These are phyloP conservation scores for Drosophila histrio DNA, from an alignment of 2,888 invertebrate species.

Conservation along the genomic window DNA sequence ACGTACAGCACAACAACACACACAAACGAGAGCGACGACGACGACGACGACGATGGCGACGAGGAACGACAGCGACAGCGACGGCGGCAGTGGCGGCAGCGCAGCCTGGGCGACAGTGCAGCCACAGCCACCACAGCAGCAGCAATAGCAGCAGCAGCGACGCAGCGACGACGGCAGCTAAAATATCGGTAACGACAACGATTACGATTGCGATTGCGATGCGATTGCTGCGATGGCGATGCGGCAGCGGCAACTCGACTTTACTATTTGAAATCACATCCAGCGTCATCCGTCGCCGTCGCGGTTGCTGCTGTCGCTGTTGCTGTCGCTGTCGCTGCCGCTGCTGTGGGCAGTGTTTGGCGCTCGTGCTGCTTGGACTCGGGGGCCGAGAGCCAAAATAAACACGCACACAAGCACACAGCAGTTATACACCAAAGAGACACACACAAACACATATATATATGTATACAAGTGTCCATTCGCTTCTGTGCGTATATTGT, in stretches of 20 bases:
- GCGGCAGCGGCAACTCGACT: conserved; percentile 77
- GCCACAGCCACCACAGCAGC: conserved; percentile 39
- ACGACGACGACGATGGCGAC: conserved; percentile 16
- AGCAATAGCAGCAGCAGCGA: conserved; percentile 20
- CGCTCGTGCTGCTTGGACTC: conserved; percentile 55
- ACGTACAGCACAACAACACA: conserved; percentile 26
- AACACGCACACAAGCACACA: conserved; percentile 39
- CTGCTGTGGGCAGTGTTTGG: conserved; percentile 50
- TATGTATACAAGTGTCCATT: conserved; percentile 61
- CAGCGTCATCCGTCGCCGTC: conserved; percentile 49
- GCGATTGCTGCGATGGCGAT: conserved; percentile 69
- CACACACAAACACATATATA: conserved; percentile 14
- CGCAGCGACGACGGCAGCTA: conserved; percentile 3
- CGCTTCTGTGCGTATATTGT: conserved; percentile 62
- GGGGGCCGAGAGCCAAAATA: conserved; percentile 49
- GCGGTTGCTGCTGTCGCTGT: conserved; percentile 40
- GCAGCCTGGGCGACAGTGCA: conserved; percentile 41
- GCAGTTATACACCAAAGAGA: too few relatives aligned
- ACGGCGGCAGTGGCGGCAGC: conserved; percentile 16
- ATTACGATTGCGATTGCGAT: conserved; percentile 60
- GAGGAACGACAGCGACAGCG: conserved; percentile 8
- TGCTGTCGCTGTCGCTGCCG: conserved; percentile 22
- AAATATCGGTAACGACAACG: conserved; percentile 43
- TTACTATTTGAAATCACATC: conserved; percentile 73
- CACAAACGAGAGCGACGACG: conserved; percentile 29